A percentile compares a stretch with the other conserved stretches of the same genome.
Conservation (phyloP, 2,797 vertebrate genomes). For the Enteromius fasciolatus region DNA sequence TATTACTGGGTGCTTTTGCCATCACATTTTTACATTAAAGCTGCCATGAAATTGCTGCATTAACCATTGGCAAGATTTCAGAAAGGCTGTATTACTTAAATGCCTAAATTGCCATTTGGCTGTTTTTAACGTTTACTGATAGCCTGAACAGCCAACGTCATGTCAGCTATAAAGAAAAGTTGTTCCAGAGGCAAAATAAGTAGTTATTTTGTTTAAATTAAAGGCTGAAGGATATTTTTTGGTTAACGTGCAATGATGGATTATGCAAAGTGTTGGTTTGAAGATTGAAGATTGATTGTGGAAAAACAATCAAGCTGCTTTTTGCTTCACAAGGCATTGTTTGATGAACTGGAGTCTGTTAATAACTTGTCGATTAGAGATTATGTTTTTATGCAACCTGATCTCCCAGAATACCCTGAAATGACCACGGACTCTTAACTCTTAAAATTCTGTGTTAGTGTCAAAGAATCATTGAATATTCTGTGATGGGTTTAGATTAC, state of each 20-base stretch:
- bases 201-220: not conserved
- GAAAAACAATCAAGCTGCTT: not conserved
- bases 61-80: not conserved
- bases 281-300: no score
- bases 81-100: constrained; percentile 1
- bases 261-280: not conserved
- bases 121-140: not conserved
- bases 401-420: no score
- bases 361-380: not conserved
- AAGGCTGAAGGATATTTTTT: not conserved
- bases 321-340: not conserved
- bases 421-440: no score
- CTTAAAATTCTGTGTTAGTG: no score
- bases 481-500: no score
- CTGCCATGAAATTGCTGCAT: not conserved
- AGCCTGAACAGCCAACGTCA: not conserved
- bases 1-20: not conserved
- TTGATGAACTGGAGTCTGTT: not conserved
- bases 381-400: not conserved
- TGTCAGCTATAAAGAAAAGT: no score
- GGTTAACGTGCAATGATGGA: not conserved
- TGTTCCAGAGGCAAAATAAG: not conserved
- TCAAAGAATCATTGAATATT: no score
- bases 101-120: not conserved
- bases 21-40: not conserved